A percentile compares a stretch with the other conserved stretches of the same genome.
Conservation (phyloP, 2,113 vertebrate genomes). For the Pipa parva region DNA sequence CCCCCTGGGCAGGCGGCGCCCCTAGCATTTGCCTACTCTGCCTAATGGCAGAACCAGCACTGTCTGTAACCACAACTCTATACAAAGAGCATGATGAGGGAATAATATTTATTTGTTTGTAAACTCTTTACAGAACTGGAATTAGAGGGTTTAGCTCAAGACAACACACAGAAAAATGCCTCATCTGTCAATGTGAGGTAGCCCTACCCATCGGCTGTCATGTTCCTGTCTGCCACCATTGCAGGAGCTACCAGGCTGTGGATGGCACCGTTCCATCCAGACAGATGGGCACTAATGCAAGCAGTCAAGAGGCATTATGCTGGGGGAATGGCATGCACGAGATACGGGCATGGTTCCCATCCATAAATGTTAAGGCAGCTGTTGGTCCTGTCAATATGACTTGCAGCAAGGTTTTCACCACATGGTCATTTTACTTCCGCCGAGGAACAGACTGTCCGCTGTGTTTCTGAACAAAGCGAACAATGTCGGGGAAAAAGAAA, state of each 20-base stretch:
- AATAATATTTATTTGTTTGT: no score
- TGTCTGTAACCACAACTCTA: no score
- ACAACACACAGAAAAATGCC: neutral
- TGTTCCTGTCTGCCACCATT: neutral
- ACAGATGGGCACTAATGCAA: constrained; percentile 38
- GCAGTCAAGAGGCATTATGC: constrained; percentile 40
- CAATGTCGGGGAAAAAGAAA: neutral
- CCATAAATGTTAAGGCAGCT: constrained; percentile 35
- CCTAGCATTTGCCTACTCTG: no score
- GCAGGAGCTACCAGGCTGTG: constrained; percentile 23
- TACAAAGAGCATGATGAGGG: no score
- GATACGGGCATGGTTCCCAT: constrained; percentile 35
- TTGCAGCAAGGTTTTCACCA: constrained; percentile 25
- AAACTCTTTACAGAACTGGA: no score
- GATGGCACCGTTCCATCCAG: constrained; percentile 22
- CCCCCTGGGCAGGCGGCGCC: no score
- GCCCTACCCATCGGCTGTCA: neutral
- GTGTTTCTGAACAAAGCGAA: neutral
- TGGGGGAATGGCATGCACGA: constrained; percentile 29
- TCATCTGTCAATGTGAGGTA: constrained; percentile 9
- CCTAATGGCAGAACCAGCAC: no score
- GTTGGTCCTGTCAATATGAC: constrained; percentile 31
- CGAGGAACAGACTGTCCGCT: neutral
- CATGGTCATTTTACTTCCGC: constrained; percentile 12
- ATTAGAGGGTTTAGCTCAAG: no score